Evolutionary conservation across 2,888 invertebrate species (phyloP), one percentile per base, ranked within the genome.

Genomic region (Eupithecia exiguata): DNA sequence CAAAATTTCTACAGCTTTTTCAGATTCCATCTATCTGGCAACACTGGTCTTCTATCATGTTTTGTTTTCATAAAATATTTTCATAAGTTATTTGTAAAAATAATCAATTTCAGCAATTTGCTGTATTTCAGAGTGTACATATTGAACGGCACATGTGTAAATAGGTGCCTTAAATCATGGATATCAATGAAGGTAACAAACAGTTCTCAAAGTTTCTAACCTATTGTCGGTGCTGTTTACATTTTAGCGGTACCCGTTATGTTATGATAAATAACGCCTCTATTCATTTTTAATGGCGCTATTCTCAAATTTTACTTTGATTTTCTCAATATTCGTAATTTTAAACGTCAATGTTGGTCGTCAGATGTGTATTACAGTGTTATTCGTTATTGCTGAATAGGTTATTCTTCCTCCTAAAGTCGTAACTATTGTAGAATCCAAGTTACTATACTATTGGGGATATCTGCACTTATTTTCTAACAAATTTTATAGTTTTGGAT

Each of bases 141-240:
- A 38, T 36, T 38, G 5, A n/a, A n/a, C 38, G 21, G 38, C 58
- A 36, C 35, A 70, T 72, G 73, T 61, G 43, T 30, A 62, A 40
- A 38, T 67, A 72, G 69, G 14, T 40, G 35, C 40, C 18, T 21
- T 7, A 70, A 68, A 77, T 61, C 68, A 93, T 93, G 93, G 93
- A 93, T 81, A 86, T 92, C 75, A 91, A 88, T 79, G 93, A 93
- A 90, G 93, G 93, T 93, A 86, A 75, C 79, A 74, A 86, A 75
- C 79, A 74, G 72, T 72, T 43, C n/a, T 12, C 25, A 10, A 40
- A n/a, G 30, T 35, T 16, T 35, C 53, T 84, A 83, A 83, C 87
- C 82, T 84, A 78, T 74, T 72, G 70, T n/a, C 30, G 25, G 30
- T 36, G 36, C 70, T 76, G 49, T 66, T 66, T 66, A 66, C 25